A percentile compares a stretch with the other conserved stretches of the same genome.
Evolutionary conservation across 2,888 invertebrate species (phyloP).

Genomic region (Entomobrya proxima): DNA sequence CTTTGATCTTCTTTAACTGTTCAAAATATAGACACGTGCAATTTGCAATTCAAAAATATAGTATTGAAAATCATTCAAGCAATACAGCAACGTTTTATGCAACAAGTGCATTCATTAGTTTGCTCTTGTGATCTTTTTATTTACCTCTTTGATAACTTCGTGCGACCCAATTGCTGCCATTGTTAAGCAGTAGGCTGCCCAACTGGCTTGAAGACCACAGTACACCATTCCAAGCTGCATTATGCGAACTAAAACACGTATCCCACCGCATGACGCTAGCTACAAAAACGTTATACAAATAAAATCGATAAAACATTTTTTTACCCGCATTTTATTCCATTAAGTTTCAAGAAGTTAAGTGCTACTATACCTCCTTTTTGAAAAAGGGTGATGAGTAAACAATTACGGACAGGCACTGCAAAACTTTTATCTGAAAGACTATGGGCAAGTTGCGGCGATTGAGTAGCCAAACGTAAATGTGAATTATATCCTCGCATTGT

Average conservation of each 20-base stretch:
- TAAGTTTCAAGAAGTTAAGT: background rate
- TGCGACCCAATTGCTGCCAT: constrained; percentile 58
- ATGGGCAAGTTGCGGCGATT: constrained; percentile 57
- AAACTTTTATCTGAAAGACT: constrained; percentile 59
- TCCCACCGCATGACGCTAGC: constrained; percentile 48
- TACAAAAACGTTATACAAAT: background rate
- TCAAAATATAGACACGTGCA: background rate
- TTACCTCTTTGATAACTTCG: constrained; percentile 45
- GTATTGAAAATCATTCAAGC: no score
- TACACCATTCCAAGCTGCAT: constrained; percentile 59
- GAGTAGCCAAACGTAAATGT: constrained; percentile 56
- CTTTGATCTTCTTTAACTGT: constrained; percentile 45
- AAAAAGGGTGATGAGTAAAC: constrained; percentile 54
- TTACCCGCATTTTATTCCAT: no score
- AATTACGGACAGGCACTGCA: constrained; percentile 57
- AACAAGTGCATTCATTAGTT: background rate
- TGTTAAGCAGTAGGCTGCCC: constrained; percentile 58
- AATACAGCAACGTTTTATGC: background rate
- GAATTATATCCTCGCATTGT: constrained; percentile 54
- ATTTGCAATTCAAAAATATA: background rate
- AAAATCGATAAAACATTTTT: no score
- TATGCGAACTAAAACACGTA: constrained; percentile 15
- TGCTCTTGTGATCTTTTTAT: background rate
- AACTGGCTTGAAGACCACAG: constrained; percentile 54
- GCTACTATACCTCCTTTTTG: constrained; percentile 60